Percentiles rank a stretch among this genome's conserved stretches.
Evolutionary conservation across 2,113 vertebrate genomes (phyloP).

Genomic region (Boleophthalmus pectinirostris): DNA sequence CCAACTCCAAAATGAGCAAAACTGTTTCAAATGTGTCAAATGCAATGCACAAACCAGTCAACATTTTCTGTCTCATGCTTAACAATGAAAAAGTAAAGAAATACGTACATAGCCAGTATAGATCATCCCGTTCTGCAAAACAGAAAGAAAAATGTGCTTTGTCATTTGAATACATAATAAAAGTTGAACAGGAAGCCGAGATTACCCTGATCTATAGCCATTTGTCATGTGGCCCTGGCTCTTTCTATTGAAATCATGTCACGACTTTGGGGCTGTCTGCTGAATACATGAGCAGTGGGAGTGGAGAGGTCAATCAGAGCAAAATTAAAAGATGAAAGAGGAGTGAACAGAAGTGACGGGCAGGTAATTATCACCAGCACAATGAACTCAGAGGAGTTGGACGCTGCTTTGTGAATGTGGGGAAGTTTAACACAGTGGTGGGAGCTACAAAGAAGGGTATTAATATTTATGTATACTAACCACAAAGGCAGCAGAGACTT

Average conservation of each 20-base stretch:
- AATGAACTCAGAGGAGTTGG: slow-evolving; percentile 30
- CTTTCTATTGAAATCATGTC: slow-evolving; percentile 50
- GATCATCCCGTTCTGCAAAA: slow-evolving; percentile 84
- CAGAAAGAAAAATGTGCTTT: slow-evolving; percentile 14
- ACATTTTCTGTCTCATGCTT: background rate
- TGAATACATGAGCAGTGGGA: slow-evolving; percentile 48
- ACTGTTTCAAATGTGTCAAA: background rate
- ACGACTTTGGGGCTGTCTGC: slow-evolving; percentile 46
- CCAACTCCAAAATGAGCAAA: background rate
- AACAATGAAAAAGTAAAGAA: slow-evolving; percentile 7
- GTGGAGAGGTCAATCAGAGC: slow-evolving; percentile 55
- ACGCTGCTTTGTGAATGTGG: slow-evolving; percentile 25
- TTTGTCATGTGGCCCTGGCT: slow-evolving; percentile 20
- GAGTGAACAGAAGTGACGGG: slow-evolving; percentile 57
- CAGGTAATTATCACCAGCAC: slow-evolving; percentile 44
- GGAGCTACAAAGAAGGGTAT: slow-evolving; percentile 13
- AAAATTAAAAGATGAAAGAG: slow-evolving; percentile 53
- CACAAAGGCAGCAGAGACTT: slow-evolving; percentile 14
- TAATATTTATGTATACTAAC: slow-evolving; percentile 1
- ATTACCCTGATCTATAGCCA: slow-evolving; percentile 26
- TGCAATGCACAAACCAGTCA: slow-evolving; percentile 7
- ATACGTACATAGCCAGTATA: slow-evolving; percentile 89
- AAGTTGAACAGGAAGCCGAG: slow-evolving; percentile 14
- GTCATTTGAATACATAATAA: slow-evolving; percentile 18
- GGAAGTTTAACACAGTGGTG: slow-evolving; percentile 10